Conservation (phyloP, 2,113 vertebrate genomes). For the Lates calcarifer region DNA sequence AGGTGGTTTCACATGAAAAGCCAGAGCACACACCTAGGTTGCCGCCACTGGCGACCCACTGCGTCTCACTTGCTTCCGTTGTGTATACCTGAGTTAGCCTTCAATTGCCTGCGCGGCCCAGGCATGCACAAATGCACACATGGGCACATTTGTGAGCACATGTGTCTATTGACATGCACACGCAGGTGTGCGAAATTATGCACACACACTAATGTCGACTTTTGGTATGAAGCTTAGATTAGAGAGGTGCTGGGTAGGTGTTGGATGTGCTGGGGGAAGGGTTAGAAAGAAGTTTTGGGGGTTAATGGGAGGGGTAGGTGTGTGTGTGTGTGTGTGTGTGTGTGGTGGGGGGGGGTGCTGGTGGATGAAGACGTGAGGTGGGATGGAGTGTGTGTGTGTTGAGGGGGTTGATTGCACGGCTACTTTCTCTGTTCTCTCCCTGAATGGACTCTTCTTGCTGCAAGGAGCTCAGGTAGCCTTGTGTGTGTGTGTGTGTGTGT, state of each 20-base stretch:
- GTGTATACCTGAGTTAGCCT: constrained; percentile 62
- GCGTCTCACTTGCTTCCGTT: constrained; percentile 75
- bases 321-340: too few relatives aligned
- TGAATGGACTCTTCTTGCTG: constrained; percentile 64
- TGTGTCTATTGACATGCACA: neutral
- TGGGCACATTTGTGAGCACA: neutral
- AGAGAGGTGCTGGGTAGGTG: constrained; percentile 8
- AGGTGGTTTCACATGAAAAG: constrained; percentile 84
- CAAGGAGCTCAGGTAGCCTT: constrained; percentile 66
- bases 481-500: constrained; percentile 52
- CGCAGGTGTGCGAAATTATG: neutral
- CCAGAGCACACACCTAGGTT: constrained; percentile 77
- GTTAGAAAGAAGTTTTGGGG: neutral
- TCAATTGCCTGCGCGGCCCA: constrained; percentile 36
- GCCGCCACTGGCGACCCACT: constrained; percentile 63
- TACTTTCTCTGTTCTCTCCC: constrained; percentile 65
- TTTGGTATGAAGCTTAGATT: constrained; percentile 12
- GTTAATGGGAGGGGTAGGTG: too few relatives aligned
- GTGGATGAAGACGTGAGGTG: constrained; percentile 21
- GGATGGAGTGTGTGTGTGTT: constrained; percentile 38
- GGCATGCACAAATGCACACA: constrained; percentile 41
- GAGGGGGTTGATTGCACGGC: constrained; percentile 43
- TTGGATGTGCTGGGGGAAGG: constrained; percentile 6
- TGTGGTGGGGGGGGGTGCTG: neutral
- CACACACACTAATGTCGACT: neutral